Evolutionary conservation across 2,113 vertebrate genomes (phyloP).

Genomic region (Azemiops feae): DNA sequence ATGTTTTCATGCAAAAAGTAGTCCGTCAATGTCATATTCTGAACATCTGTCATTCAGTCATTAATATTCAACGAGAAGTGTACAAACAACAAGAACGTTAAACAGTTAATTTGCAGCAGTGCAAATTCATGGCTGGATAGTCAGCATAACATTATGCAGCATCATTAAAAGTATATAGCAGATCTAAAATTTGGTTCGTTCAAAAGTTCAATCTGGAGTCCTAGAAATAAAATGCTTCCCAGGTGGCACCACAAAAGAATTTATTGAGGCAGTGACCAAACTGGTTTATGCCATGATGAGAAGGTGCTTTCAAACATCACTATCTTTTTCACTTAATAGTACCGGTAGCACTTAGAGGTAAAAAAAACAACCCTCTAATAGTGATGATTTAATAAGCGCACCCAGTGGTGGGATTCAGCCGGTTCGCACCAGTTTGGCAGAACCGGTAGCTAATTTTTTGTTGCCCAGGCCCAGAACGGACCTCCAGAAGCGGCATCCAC

Average conservation of each 20-base stretch:
- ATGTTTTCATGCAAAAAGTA: neutral
- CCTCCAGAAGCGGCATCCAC: too few species aligned
- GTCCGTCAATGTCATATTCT: neutral
- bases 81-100: neutral
- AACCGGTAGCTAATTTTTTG: too few species aligned
- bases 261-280: neutral
- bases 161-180: neutral
- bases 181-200: neutral
- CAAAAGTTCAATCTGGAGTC: neutral
- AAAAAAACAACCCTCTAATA: neutral
- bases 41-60: neutral
- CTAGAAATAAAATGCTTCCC: neutral
- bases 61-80: neutral
- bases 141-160: neutral
- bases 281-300: neutral
- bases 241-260: neutral
- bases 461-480: too few species aligned
- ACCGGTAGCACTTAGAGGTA: neutral
- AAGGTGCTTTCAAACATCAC: neutral
- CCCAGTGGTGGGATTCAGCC: too few species aligned
- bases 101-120: neutral
- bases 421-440: too few species aligned
- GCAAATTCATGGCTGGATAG: neutral
- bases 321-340: neutral
- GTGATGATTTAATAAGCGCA: neutral